Evolutionary conservation across 2,113 vertebrate genomes (phyloP).

Genomic region (Tauraco erythrolophus): DNA sequence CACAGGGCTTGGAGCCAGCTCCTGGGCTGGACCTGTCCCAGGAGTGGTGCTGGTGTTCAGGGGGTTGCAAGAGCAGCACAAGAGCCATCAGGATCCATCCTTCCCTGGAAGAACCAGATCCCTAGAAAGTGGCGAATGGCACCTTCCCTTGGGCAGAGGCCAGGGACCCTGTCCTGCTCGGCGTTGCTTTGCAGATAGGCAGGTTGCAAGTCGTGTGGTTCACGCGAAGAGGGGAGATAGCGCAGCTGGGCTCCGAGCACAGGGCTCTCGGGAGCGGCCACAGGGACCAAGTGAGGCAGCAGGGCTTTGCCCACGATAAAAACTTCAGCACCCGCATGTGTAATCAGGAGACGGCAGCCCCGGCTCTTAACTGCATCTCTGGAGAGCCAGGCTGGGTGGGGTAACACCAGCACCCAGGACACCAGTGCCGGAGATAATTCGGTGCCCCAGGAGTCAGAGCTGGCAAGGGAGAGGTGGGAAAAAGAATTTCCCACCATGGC

Average conservation of each 20-base stretch:
- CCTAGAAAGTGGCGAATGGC: background rate
- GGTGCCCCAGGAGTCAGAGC: background rate
- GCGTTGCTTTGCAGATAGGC: slow-evolving; percentile 2
- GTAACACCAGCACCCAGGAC: slow-evolving; percentile 12
- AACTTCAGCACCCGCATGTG: background rate
- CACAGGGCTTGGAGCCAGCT: background rate
- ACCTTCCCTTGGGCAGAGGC: background rate
- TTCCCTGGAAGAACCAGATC: background rate
- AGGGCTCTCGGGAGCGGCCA: rapidly evolving
- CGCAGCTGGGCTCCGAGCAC: rapidly evolving
- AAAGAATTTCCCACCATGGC: background rate
- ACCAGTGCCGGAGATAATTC: background rate
- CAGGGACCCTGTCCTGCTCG: background rate
- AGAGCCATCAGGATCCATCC: background rate
- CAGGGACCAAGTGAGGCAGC: background rate
- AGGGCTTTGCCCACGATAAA: slow-evolving; percentile 62
- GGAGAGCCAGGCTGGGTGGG: slow-evolving; percentile 57
- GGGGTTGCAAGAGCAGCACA: background rate
- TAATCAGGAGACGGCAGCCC: slow-evolving; percentile 65
- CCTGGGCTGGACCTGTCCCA: background rate
- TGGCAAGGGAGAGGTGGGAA: background rate
- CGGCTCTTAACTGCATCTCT: slow-evolving; percentile 20
- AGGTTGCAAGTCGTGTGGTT: background rate
- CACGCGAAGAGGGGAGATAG: slow-evolving; percentile 33
- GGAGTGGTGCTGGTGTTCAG: background rate